Base-by-base conservation (phyloP, 2,888 invertebrate genomes). In the Caenorhabditis auriculariae region DNA sequence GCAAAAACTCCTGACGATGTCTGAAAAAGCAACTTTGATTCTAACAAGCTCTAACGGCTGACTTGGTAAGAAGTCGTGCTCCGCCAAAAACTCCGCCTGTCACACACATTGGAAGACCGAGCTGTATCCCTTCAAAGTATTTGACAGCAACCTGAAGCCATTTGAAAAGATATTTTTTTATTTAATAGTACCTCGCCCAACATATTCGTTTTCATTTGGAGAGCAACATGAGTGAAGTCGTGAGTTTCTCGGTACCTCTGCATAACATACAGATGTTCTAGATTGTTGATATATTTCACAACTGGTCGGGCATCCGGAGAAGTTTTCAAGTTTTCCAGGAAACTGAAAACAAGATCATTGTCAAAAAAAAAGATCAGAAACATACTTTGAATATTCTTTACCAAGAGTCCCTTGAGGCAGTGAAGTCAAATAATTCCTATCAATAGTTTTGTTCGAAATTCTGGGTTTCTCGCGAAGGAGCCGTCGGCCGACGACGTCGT, bases 81-180 rank as follows among this genome's bases (percentile, higher is more conserved):
- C 94, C 91, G 12, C 95, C 96, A 86, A 93, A 92, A 55, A 95
- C 86, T 0, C 91, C 95, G 21, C 91, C 98, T 49, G 89, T 88
- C 60, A 91, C 86, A 81, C 95, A 95, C 95, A 99, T 95, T 0
- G 98, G 98, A 26, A 99, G 85, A 48, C 88, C 89, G 12, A 90
- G 91, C 84, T 99, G 98, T 54, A 96, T 87, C 0, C 90, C 96
- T 86, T 98, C 98, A 46, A 98, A 88, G 93, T 95, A 95, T 85
- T 98, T 98, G 4, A 98, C 90, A 12, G 91, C 88, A 5, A 95
- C 93, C 87, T 95, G 48, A 87, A 83, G 19, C 60, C 41, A 7
- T 39, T 39, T 5, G 21, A 5, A 7, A 19, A 62, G 66, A 58
- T 48, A 42, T 3, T 57, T 28, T 5, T 54, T 55, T 1, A 19